Conservation (phyloP, 1,140 invertebrate genomes). For the Bombus pascuorum region DNA sequence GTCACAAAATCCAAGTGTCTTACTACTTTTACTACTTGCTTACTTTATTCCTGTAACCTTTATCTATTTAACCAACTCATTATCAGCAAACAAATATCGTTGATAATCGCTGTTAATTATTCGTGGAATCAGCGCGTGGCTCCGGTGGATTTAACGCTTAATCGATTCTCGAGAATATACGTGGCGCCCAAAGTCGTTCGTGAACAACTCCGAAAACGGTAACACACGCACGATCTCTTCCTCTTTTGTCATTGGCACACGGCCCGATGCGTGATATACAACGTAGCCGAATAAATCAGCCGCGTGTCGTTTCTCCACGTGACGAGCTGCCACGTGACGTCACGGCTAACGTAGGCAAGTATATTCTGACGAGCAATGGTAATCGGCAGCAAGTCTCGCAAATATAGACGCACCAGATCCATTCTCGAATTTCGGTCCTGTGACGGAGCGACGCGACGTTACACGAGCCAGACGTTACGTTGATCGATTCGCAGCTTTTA, state of each 20-base stretch:
- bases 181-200: no score
- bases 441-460: no score
- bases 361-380: neutral
- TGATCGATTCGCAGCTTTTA: neutral
- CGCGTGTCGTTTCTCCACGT: slow-evolving; percentile 31
- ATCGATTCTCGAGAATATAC: neutral
- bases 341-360: neutral
- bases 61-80: neutral
- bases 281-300: slow-evolving; percentile 26
- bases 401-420: neutral
- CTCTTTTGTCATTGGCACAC: neutral
- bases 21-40: no score
- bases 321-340: slow-evolving; percentile 50
- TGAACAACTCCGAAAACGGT: neutral
- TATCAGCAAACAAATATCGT: slow-evolving; percentile 1
- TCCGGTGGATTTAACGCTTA: neutral
- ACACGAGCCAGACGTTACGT: no score
- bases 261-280: slow-evolving; percentile 9
- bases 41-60: neutral
- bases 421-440: slow-evolving; percentile 3
- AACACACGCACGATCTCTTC: neutral
- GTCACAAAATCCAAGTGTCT: neutral
- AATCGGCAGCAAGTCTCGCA: no score
- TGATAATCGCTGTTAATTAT: neutral
- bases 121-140: neutral